Evolutionary conservation across 1,140 invertebrate genomes (phyloP).

Genomic region (Trinorchestia longiramus): DNA sequence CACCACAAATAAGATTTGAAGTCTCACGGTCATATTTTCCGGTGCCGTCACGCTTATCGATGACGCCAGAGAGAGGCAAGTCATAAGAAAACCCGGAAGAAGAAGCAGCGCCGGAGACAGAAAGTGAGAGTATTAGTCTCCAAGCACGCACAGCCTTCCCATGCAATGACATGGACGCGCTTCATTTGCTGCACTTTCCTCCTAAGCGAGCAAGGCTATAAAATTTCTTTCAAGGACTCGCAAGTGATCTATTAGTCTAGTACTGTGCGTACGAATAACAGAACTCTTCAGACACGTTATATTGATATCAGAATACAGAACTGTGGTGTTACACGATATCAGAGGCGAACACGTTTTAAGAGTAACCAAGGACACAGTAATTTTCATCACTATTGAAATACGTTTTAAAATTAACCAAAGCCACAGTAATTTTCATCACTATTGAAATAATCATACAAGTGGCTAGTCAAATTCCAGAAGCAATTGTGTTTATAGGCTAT

Average conservation of each 20-base stretch:
- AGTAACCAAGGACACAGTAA: neutral
- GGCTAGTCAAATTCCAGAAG: neutral
- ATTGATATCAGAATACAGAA: neutral
- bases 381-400: no score
- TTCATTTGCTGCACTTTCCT: conserved; percentile 13
- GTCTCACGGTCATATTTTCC: neutral
- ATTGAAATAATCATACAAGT: neutral
- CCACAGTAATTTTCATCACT: neutral
- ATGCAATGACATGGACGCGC: neutral
- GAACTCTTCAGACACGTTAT: neutral
- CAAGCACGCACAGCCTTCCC: neutral
- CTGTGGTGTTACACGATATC: neutral
- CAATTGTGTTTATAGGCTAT: neutral
- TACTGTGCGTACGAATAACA: neutral
- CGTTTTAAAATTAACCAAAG: no score
- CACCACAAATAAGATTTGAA: neutral
- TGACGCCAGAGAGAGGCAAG: neutral
- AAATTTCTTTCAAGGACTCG: neutral
- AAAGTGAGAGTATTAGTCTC: conserved; percentile 1
- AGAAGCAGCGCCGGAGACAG: neutral
- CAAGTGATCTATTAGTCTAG: neutral
- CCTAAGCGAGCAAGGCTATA: neutral
- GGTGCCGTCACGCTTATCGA: no score
- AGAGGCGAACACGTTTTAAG: neutral
- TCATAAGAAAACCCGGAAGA: conserved; percentile 13